Conservation (phyloP, 2,797 vertebrate species). For the Spinus pinus region DNA sequence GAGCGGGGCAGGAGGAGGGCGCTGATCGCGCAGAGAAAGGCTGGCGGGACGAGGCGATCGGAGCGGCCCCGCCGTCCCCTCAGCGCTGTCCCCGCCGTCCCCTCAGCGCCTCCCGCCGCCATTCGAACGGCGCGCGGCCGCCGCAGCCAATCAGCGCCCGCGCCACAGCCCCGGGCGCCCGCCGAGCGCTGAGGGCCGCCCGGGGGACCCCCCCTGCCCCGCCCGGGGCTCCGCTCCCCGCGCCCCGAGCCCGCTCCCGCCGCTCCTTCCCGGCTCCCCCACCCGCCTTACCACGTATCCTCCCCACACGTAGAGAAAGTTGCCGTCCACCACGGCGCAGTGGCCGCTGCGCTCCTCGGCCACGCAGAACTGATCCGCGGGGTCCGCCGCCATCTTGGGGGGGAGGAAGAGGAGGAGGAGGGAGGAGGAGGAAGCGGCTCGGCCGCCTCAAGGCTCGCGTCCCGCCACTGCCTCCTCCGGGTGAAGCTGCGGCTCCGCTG, state of each 20-base stretch:
- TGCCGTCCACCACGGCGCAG: slow-evolving; percentile 84
- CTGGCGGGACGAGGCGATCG: no score
- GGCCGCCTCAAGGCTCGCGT: neutral
- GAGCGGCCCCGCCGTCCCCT: neutral
- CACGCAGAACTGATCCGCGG: slow-evolving; percentile 77
- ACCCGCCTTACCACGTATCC: slow-evolving; percentile 89
- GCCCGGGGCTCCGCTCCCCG: neutral
- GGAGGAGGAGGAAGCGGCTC: neutral
- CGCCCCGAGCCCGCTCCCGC: fast-evolving
- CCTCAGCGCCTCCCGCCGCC: neutral
- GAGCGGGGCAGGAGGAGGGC: neutral
- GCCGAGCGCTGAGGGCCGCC: neutral
- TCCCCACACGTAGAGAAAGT: slow-evolving; percentile 90
- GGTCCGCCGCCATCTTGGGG: slow-evolving; percentile 54
- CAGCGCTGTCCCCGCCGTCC: neutral
- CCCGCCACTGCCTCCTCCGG: slow-evolving; percentile 28
- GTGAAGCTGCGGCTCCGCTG: neutral
- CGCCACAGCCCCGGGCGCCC: neutral
- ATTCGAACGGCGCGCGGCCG: neutral
- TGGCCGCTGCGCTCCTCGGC: slow-evolving; percentile 92
- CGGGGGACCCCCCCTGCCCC: no score
- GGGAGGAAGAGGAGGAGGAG: neutral
- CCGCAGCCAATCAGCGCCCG: slow-evolving; percentile 1
- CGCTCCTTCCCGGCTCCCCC: neutral
- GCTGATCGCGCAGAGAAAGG: neutral